These are phyloP conservation scores for Plecturocebus donacophilus DNA, from an alignment of 2,113 vertebrate species.

Conservation along the genomic window DNA sequence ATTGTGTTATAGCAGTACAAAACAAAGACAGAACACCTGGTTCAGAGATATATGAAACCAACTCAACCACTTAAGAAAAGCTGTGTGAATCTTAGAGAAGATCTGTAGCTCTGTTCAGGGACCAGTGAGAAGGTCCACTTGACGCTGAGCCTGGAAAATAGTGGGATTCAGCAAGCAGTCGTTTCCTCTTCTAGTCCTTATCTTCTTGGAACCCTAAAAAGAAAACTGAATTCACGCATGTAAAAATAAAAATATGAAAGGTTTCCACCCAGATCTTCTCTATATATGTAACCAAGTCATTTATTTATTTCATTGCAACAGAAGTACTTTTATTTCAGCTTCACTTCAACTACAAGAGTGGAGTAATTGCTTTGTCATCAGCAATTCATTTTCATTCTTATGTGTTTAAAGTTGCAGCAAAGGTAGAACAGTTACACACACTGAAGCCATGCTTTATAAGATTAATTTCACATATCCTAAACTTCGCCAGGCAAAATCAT, in stretches of 20 bases:
- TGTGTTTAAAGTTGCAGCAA: background rate
- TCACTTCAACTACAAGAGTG: background rate
- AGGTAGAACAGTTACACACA: background rate
- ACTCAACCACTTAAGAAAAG: background rate
- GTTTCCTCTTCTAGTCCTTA: background rate
- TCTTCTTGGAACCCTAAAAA: background rate
- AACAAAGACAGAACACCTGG: background rate
- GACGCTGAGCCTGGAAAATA: background rate
- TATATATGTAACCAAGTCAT: background rate
- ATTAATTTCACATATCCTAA: conserved; percentile 58
- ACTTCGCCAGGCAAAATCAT: conserved; percentile 28
- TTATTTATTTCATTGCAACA: conserved; percentile 49
- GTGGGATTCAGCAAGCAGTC: background rate
- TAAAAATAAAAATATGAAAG: background rate
- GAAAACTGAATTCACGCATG: background rate
- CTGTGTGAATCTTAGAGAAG: rapidly evolving
- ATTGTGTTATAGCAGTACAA: background rate
- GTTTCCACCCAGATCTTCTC: background rate
- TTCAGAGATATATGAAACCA: rapidly evolving
- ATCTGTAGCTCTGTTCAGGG: background rate
- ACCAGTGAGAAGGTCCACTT: background rate
- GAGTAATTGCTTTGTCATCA: conserved; percentile 38
- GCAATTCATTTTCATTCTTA: background rate
- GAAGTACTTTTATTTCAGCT: conserved; percentile 34
- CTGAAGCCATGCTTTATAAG: background rate